Percentiles rank a stretch among this genome's conserved stretches.
Evolutionary conservation across 2,888 invertebrate species (phyloP).

Genomic region (Temnothorax unifasciatus): DNA sequence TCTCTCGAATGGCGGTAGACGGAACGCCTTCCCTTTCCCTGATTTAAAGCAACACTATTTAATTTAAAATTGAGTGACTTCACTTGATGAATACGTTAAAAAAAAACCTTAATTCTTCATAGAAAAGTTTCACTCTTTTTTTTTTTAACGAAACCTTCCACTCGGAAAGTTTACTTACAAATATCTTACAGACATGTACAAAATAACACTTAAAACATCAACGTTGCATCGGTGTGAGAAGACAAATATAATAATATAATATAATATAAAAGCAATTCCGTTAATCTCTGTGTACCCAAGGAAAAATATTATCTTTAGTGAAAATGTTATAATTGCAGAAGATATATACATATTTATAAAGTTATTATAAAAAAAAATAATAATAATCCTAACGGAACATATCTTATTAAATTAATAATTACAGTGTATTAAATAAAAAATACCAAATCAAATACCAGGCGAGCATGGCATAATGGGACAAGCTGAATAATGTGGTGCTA

Average conservation of each 20-base stretch:
- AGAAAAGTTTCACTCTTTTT: not conserved
- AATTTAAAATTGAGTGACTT: conserved; percentile 42
- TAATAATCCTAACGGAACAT: conserved; percentile 16
- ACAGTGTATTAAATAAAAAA: conserved; percentile 46
- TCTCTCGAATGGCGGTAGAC: conserved; percentile 98
- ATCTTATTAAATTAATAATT: conserved; percentile 42
- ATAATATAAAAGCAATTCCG: conserved; percentile 18
- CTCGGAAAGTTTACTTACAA: not conserved
- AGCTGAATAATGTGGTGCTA: conserved; percentile 93
- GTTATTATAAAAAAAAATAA: conserved; percentile 4
- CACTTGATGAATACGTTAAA: not conserved
- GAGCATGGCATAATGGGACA: conserved; percentile 85
- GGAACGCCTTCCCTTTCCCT: conserved; percentile 99
- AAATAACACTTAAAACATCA: conserved; percentile 31
- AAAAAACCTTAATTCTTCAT: not conserved
- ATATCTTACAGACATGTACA: conserved; percentile 24
- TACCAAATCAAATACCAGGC: conserved; percentile 72
- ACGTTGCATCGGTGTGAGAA: conserved; percentile 6
- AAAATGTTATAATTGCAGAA: not conserved
- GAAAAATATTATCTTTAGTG: conserved; percentile 13
- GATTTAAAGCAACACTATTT: conserved; percentile 68
- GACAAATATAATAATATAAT: conserved; percentile 14
- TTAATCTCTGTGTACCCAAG: conserved; percentile 15
- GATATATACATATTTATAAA: not conserved
- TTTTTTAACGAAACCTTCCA: not conserved